Conservation (phyloP, 2,888 invertebrate species). For the Sialis fuliginosa region DNA sequence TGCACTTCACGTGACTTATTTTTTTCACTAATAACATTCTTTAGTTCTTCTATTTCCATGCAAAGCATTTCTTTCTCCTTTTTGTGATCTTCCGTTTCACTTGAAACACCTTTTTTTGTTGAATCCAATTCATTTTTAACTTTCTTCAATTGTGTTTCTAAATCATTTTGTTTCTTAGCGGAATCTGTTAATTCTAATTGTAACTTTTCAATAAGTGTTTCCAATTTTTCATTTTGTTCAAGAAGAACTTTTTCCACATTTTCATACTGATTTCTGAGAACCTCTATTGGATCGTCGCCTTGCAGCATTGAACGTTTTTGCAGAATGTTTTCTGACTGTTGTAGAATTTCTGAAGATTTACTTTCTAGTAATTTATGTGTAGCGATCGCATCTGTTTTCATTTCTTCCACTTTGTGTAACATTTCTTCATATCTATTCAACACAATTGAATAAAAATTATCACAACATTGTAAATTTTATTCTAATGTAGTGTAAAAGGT, state of each 20-base stretch:
- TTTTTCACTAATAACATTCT: neutral
- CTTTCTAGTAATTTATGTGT: neutral
- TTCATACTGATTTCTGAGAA: neutral
- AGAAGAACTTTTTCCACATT: conserved; percentile 8
- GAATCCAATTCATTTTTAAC: neutral
- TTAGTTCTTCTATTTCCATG: neutral
- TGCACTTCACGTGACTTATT: too few relatives aligned
- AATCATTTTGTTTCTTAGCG: conserved; percentile 2
- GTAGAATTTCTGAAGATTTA: neutral
- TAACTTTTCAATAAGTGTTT: conserved; percentile 6
- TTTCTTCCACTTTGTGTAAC: neutral
- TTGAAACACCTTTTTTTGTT: neutral
- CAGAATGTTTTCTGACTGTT: neutral
- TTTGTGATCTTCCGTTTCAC: neutral
- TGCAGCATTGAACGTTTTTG: neutral
- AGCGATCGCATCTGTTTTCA: neutral
- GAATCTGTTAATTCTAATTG: conserved; percentile 5
- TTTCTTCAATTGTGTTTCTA: neutral
- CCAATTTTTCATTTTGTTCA: conserved; percentile 11
- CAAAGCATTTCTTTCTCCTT: neutral
- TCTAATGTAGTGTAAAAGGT: too few relatives aligned
- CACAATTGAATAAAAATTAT: neutral
- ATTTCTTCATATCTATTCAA: neutral
- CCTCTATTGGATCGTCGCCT: neutral
- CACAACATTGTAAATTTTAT: too few relatives aligned